These are phyloP conservation scores for Synanceia verrucosa DNA, from an alignment of 2,797 vertebrate genomes.

Conservation along the genomic window DNA sequence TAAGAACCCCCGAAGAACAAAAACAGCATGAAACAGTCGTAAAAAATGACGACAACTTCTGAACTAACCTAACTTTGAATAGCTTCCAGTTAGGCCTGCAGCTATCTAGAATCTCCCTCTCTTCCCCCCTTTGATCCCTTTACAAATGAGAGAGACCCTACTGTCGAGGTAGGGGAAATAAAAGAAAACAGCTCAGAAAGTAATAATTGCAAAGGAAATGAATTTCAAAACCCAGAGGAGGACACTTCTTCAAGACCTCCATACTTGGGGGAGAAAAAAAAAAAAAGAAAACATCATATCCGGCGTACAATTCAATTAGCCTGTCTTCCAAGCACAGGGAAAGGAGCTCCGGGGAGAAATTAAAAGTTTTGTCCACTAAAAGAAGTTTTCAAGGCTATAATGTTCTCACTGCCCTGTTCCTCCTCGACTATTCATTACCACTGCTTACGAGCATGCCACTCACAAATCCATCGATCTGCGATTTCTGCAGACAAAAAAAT, in stretches of 20 bases:
- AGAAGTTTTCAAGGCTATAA: constrained; percentile 66
- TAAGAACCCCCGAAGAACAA: constrained; percentile 2
- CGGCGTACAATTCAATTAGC: constrained; percentile 77
- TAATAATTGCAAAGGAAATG: constrained; percentile 78
- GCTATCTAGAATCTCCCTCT: constrained; percentile 43
- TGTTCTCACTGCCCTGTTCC: constrained; percentile 35
- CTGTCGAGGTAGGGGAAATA: constrained; percentile 54
- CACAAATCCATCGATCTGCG: constrained; percentile 54
- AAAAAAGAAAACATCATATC: constrained; percentile 56
- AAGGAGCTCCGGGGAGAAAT: constrained; percentile 70
- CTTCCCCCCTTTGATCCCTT: constrained; percentile 47
- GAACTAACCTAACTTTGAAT: constrained; percentile 16
- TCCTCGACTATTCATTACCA: constrained; percentile 40
- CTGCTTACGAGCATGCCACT: constrained; percentile 53
- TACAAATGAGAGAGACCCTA: constrained; percentile 40
- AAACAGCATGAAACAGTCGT: not conserved
- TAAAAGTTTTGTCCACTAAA: constrained; percentile 73
- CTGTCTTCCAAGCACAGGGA: constrained; percentile 58
- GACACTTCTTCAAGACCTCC: constrained; percentile 64
- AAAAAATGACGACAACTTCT: constrained; percentile 3
- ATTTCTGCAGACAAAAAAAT: constrained; percentile 39
- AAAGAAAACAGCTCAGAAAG: constrained; percentile 72
- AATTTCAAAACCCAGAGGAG: constrained; percentile 75
- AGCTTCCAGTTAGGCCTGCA: constrained; percentile 30
- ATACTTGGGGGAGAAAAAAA: constrained; percentile 5